These are phyloP conservation scores for Brachyptera risi DNA, from an alignment of 2,888 invertebrate genomes.

Conservation along the genomic window DNA sequence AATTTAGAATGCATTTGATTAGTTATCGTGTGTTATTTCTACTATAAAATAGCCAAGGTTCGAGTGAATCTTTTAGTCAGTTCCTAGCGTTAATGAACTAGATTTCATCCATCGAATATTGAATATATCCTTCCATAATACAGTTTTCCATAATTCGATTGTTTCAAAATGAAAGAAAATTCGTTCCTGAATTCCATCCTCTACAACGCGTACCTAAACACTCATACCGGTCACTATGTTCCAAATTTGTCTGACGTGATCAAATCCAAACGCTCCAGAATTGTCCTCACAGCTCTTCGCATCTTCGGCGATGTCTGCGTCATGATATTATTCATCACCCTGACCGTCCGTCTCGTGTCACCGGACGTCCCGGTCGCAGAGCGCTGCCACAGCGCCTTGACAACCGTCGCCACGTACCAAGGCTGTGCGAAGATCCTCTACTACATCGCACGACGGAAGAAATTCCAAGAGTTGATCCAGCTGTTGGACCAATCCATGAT, in stretches of 20 bases:
- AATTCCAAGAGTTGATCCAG: background rate
- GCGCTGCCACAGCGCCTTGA: slow-evolving; percentile 8
- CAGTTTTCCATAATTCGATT: too few species aligned
- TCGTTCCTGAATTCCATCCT: too few species aligned
- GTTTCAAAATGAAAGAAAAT: too few species aligned
- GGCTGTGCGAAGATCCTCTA: background rate
- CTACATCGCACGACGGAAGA: background rate
- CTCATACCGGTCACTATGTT: background rate
- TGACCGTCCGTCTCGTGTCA: background rate
- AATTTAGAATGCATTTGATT: too few species aligned
- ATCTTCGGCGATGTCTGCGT: background rate
- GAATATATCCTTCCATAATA: too few species aligned
- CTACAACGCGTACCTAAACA: background rate
- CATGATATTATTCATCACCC: background rate
- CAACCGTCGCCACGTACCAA: slow-evolving; percentile 13
- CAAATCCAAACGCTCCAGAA: background rate
- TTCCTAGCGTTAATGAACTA: too few species aligned
- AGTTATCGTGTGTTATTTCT: too few species aligned
- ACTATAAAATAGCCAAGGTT: too few species aligned
- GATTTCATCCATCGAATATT: too few species aligned
- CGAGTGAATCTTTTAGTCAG: too few species aligned
- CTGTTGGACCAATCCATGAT: background rate
- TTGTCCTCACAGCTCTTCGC: background rate
- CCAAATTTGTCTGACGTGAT: background rate
- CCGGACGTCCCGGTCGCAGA: background rate